Evolutionary conservation across 2,113 vertebrate genomes (phyloP).

Genomic region (Semicossyphus pulcher): DNA sequence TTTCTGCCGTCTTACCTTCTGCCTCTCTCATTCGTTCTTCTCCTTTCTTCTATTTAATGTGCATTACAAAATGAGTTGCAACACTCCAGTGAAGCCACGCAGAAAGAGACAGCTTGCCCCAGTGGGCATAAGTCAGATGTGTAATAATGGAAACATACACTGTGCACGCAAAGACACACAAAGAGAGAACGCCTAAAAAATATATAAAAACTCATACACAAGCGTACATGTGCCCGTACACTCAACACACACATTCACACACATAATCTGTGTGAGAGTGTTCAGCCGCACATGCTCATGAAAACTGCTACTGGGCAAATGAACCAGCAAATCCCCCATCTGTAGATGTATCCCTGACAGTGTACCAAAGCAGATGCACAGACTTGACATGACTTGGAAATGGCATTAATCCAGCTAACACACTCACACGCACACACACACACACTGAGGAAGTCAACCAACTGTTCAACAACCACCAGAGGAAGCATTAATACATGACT

Average conservation of each 20-base stretch:
- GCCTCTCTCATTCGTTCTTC: not conserved
- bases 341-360: constrained; percentile 68
- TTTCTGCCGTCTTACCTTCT: not conserved
- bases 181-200: constrained; percentile 1
- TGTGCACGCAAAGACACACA: constrained; percentile 32
- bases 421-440: constrained; percentile 5
- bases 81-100: constrained; percentile 53
- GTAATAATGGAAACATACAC: too few species aligned
- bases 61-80: constrained; percentile 56
- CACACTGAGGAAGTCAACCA: constrained; percentile 13
- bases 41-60: constrained; percentile 43
- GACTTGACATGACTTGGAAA: constrained; percentile 63
- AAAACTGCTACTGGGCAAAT: constrained; percentile 66
- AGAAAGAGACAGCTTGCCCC: constrained; percentile 52
- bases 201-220: constrained; percentile 3
- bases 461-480: constrained; percentile 36
- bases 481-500: constrained; percentile 24
- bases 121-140: constrained; percentile 52
- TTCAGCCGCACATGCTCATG: constrained; percentile 37
- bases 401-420: constrained; percentile 54
- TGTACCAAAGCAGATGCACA: constrained; percentile 68
- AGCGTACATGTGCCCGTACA: not conserved
- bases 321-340: constrained; percentile 72
- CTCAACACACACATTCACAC: not conserved
- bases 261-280: constrained; percentile 18